Conservation (phyloP, 2,113 vertebrate genomes). For the Pholis gunnellus region DNA sequence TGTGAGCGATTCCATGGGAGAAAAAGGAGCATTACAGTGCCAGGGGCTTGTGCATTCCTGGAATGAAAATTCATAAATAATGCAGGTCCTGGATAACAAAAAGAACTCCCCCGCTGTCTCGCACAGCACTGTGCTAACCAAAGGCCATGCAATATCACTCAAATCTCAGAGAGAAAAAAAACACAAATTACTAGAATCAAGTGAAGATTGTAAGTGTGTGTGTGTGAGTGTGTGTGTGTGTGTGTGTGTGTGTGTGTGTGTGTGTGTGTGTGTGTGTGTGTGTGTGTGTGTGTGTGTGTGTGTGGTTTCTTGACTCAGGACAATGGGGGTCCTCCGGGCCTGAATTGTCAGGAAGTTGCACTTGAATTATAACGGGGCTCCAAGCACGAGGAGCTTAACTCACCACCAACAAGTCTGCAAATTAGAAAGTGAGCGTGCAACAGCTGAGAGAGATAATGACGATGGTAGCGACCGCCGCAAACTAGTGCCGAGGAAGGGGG, state of each 20-base stretch:
- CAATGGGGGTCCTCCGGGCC: conserved; percentile 40
- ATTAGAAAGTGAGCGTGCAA: conserved; percentile 54
- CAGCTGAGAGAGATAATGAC: conserved; percentile 65
- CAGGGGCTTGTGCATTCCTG: conserved; percentile 81
- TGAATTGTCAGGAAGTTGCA: conserved; percentile 61
- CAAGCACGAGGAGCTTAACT: conserved; percentile 58
- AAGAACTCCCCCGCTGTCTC: conserved; percentile 79
- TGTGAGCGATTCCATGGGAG: conserved; percentile 70
- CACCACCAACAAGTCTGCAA: conserved; percentile 25
- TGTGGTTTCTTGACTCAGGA: conserved; percentile 49
- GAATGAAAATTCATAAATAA: conserved; percentile 86
- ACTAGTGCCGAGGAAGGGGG: conserved; percentile 31
- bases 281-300: background rate
- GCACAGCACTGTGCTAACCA: conserved; percentile 68
- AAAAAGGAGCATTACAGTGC: conserved; percentile 73
- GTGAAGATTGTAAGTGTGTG: background rate
- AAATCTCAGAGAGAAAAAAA: conserved; percentile 66
- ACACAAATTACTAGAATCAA: conserved; percentile 66
- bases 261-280: background rate
- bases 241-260: background rate
- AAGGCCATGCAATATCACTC: conserved; percentile 77
- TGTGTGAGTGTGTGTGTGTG: too few relatives aligned
- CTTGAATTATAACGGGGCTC: conserved; percentile 68
- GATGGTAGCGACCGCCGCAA: conserved; percentile 13
- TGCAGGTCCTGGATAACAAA: conserved; percentile 82